These are phyloP conservation scores for Serranus cabrilla DNA, from an alignment of 2,797 vertebrate species.

Conservation along the genomic window DNA sequence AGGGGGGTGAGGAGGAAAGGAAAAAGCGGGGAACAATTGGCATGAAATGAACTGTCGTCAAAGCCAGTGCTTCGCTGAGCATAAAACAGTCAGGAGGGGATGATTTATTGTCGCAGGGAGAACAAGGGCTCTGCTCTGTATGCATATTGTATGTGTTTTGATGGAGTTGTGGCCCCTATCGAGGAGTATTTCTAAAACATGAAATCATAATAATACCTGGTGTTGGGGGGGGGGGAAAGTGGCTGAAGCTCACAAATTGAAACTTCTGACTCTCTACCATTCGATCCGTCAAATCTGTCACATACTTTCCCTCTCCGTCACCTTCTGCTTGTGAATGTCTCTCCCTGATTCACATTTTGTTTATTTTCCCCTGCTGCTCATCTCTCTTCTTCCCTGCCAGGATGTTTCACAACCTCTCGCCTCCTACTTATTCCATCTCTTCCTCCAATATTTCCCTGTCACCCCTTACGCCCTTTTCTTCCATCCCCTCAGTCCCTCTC, in stretches of 20 bases:
- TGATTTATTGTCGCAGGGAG: conserved; percentile 74
- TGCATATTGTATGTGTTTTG: conserved; percentile 64
- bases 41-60: conserved; percentile 81
- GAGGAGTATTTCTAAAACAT: conserved; percentile 39
- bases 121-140: conserved; percentile 56
- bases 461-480: conserved; percentile 10
- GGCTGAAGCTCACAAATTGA: conserved; percentile 40
- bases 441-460: conserved; percentile 27
- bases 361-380: conserved; percentile 31
- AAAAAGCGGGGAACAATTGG: conserved; percentile 66
- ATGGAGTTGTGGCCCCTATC: conserved; percentile 49
- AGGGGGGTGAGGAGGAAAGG: background rate
- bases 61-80: conserved; percentile 67
- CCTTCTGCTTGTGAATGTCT: conserved; percentile 21
- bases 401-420: conserved; percentile 26
- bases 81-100: conserved; percentile 71
- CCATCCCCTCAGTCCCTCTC: conserved; percentile 29
- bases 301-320: conserved; percentile 15
- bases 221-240: conserved; percentile 12
- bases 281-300: conserved; percentile 1
- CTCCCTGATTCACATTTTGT: conserved; percentile 42
- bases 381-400: conserved; percentile 20
- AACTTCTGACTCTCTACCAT: conserved; percentile 29
- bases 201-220: conserved; percentile 46
- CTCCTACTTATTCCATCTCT: conserved; percentile 31